These are phyloP conservation scores for Drosophila orena DNA, from an alignment of 1,140 invertebrate genomes.

Conservation along the genomic window DNA sequence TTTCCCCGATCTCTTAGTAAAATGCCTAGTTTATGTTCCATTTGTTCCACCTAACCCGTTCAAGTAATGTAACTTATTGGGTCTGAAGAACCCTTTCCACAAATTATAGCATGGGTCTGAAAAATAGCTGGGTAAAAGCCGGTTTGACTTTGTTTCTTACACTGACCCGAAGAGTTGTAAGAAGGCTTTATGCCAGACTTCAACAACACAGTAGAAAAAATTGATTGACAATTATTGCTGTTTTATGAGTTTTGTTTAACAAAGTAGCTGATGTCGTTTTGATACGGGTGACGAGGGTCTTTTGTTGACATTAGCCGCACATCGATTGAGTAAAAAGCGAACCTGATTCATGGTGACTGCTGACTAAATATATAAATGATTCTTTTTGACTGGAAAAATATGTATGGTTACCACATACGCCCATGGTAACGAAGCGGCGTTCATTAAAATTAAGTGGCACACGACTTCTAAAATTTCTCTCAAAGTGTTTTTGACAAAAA, in stretches of 20 bases:
- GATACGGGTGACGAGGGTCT: conserved; percentile 26
- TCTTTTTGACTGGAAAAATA: not conserved
- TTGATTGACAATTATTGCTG: conserved; percentile 71
- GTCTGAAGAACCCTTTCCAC: no score
- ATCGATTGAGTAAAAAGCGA: not conserved
- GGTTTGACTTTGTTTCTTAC: not conserved
- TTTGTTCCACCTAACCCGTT: not conserved
- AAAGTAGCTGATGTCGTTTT: conserved; percentile 53
- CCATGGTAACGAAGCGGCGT: no score
- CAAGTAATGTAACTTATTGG: not conserved
- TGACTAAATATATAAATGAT: not conserved
- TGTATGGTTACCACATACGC: no score
- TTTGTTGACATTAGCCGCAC: conserved; percentile 18
- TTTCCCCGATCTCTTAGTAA: not conserved
- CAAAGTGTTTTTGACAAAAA: no score
- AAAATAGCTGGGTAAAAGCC: not conserved
- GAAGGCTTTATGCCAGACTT: not conserved
- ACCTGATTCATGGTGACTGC: not conserved
- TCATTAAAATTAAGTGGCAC: no score
- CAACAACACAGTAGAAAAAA: conserved; percentile 24
- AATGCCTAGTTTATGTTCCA: not conserved
- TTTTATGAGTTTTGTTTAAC: conserved; percentile 52
- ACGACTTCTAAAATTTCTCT: no score
- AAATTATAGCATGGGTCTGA: not conserved
- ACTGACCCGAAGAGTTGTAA: conserved; percentile 11